These are phyloP conservation scores for Chelidonichthys spinosus DNA, from an alignment of 2,797 vertebrate genomes.

Conservation along the genomic window DNA sequence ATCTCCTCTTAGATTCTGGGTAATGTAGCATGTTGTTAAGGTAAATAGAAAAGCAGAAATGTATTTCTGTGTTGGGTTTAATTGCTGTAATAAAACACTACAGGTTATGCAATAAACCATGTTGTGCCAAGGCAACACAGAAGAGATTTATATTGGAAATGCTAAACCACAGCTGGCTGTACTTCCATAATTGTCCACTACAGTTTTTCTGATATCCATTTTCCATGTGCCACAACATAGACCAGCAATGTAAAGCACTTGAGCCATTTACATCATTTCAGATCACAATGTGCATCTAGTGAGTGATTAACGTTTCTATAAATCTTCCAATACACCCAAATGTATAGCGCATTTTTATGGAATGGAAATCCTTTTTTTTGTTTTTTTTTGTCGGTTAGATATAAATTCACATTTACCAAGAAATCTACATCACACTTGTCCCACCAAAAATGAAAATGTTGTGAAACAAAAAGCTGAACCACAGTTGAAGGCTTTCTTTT, in stretches of 20 bases:
- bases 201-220: constrained; percentile 30
- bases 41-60: background rate
- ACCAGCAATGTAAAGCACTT: background rate
- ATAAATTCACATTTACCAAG: background rate
- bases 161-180: background rate
- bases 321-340: background rate
- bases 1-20: background rate
- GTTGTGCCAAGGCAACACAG: background rate
- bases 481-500: background rate
- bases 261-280: constrained; percentile 4
- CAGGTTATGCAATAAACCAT: background rate
- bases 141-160: background rate
- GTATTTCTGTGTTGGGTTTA: background rate
- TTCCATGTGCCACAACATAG: background rate
- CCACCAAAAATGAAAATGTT: background rate
- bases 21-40: background rate
- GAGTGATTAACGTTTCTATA: background rate
- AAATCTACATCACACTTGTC: background rate
- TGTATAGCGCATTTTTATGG: background rate
- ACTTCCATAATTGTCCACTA: constrained; percentile 44
- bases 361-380: background rate
- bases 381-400: background rate
- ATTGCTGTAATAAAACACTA: constrained; percentile 12
- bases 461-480: constrained; percentile 2
- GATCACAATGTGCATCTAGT: background rate